Evolutionary conservation across 2,888 invertebrate species (phyloP), one percentile per base, ranked within the genome.

Genomic region (Plagodis dolabraria): DNA sequence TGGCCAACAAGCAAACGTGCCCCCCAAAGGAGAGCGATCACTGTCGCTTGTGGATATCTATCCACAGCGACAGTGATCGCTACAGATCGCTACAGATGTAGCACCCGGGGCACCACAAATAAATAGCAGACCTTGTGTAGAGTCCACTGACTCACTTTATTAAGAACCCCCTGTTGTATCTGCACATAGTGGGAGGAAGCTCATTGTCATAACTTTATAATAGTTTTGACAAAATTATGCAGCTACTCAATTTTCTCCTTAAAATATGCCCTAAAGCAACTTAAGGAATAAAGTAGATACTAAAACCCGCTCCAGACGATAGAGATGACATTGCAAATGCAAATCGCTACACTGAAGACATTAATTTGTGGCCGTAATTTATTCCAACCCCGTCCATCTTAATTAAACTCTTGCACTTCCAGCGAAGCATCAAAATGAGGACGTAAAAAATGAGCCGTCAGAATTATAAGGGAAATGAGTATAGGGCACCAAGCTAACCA

Each of bases 381-480:
- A 82, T 81, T 79, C 81, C 57, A 60, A 49, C 63, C 71, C 68
- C 71, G 75, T 76, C 75, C 69, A 62, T 77, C 79, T 77, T 79
- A 79, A 80, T 81, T 80, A 79, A 79, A 76, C 75, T 75, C 80
- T 75, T 81, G 80, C 80, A 80, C 78, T 79, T 79, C 76, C 70
- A 66, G 48, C 44, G 51, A 33, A 42, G 36, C 53, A 35, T 44
- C 51, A 8, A n/a, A 7, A 22, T 8, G 43, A 22, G 44, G 33
- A 10, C 54, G 11, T 6, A 10, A 34, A 12, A 44, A 9, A 43
- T 40, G 55, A 49, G 53, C 10, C 43, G 12, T 43, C 46, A 36
- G 9, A 46, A 10, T 40, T 22, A 22, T 22, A 22, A 22, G 22
- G 22, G 22, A 22, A 22, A 1, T 10, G 10, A 10, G 40, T 10